phyloP scores from a whole-genome alignment of 92 coral and sea anemone species.

The Actinernus sp. region DNA sequence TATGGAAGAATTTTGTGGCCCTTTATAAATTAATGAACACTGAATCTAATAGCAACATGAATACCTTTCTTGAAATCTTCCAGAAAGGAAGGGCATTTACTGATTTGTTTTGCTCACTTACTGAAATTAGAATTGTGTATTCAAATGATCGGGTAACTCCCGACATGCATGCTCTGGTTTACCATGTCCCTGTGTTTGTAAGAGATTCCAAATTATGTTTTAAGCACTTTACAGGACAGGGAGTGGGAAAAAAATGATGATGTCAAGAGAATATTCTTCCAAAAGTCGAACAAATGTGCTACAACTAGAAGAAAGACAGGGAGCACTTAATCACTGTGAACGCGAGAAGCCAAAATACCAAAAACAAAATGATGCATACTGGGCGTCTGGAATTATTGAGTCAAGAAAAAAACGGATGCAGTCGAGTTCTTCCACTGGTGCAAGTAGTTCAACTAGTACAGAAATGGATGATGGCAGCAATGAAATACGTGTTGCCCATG shows the following conservation, averaged over 20 bases:
- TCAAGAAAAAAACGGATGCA: no score
- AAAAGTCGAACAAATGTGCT: slow-evolving; percentile 54
- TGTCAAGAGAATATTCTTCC: slow-evolving; percentile 29
- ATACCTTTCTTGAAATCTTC: slow-evolving; percentile 5
- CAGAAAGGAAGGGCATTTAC: slow-evolving; percentile 20
- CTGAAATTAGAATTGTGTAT: not conserved
- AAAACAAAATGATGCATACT: slow-evolving; percentile 56
- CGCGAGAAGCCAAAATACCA: slow-evolving; percentile 37
- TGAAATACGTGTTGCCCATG: no score
- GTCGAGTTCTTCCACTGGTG: no score
- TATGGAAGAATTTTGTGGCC: no score
- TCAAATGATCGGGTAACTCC: slow-evolving; percentile 33
- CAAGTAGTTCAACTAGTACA: no score
- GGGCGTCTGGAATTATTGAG: slow-evolving; percentile 36
- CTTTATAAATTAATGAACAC: no score
- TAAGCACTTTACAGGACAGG: slow-evolving; percentile 39
- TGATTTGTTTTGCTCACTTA: slow-evolving; percentile 38
- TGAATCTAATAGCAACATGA: no score
- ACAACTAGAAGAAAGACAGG: slow-evolving; percentile 48
- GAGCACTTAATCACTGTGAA: slow-evolving; percentile 42
- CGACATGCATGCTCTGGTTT: slow-evolving; percentile 38
- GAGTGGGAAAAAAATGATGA: slow-evolving; percentile 54
- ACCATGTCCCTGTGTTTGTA: slow-evolving; percentile 25
- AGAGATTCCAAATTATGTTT: not conserved
- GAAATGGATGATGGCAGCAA: no score